Conservation (phyloP, 2,888 invertebrate genomes). For the Agrilus biguttatus region DNA sequence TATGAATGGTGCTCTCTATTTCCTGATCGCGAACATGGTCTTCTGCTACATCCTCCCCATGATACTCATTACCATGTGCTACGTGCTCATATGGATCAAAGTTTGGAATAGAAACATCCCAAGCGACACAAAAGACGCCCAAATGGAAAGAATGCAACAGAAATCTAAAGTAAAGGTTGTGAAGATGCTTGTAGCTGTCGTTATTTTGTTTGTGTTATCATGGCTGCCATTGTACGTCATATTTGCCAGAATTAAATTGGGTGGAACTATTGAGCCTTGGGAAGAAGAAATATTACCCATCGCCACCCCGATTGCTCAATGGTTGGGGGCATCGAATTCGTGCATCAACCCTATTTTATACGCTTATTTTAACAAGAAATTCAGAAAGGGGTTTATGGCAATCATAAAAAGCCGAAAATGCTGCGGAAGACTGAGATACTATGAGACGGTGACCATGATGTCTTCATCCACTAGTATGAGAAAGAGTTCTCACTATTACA, state of each 20-base stretch:
- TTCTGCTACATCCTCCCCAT: constrained; percentile 86
- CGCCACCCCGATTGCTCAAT: constrained; percentile 78
- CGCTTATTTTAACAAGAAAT: constrained; percentile 91
- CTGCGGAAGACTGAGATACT: constrained; percentile 72
- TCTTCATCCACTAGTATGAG: constrained; percentile 75
- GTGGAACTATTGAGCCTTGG: constrained; percentile 58
- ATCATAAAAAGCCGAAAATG: constrained; percentile 75
- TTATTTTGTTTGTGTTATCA: constrained; percentile 82
- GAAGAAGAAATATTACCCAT: constrained; percentile 68
- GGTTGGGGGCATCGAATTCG: constrained; percentile 86
- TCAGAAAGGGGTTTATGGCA: constrained; percentile 76
- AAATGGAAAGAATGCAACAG: constrained; percentile 85
- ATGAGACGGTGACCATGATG: constrained; percentile 74
- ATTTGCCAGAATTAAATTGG: constrained; percentile 74
- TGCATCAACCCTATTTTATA: constrained; percentile 92
- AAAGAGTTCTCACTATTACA: constrained; percentile 74
- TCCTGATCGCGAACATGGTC: constrained; percentile 75
- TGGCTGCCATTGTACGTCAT: constrained; percentile 88
- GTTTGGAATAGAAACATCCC: constrained; percentile 73
- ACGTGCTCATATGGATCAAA: constrained; percentile 82
- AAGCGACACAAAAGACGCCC: constrained; percentile 79
- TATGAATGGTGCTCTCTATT: constrained; percentile 69
- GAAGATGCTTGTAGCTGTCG: constrained; percentile 87
- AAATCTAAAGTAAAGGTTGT: constrained; percentile 90
- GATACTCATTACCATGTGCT: constrained; percentile 81